Conservation (phyloP, 2,113 vertebrate species). For the Ictalurus punctatus region DNA sequence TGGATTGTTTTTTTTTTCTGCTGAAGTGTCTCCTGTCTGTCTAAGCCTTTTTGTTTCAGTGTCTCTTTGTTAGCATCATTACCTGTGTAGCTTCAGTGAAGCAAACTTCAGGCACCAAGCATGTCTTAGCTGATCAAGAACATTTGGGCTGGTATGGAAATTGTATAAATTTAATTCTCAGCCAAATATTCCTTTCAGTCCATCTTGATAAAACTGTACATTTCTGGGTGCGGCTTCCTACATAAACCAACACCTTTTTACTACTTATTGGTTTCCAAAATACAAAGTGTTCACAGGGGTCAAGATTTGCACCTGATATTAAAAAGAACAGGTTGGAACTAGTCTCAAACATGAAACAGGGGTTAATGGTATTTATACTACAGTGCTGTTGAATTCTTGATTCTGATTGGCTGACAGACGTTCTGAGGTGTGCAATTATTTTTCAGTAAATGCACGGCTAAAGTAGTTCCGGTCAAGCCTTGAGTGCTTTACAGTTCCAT, state of each 20-base stretch:
- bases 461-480: too few relatives aligned
- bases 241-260: background rate
- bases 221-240: background rate
- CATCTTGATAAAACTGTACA: background rate
- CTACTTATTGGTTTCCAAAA: background rate
- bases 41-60: background rate
- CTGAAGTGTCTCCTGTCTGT: background rate
- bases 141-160: background rate
- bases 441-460: too few relatives aligned
- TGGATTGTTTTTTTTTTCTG: background rate
- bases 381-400: too few relatives aligned
- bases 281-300: background rate
- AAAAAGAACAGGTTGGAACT: background rate
- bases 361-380: too few relatives aligned
- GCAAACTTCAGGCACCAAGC: background rate
- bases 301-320: background rate
- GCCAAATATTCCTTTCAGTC: background rate
- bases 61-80: background rate
- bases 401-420: too few relatives aligned
- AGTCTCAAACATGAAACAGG: background rate
- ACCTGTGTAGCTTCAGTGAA: background rate
- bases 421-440: too few relatives aligned
- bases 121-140: background rate
- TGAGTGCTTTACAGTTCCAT: too few relatives aligned
- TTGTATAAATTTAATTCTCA: background rate